Conservation (phyloP, 2,888 invertebrate species). For the Mantis religiosa region DNA sequence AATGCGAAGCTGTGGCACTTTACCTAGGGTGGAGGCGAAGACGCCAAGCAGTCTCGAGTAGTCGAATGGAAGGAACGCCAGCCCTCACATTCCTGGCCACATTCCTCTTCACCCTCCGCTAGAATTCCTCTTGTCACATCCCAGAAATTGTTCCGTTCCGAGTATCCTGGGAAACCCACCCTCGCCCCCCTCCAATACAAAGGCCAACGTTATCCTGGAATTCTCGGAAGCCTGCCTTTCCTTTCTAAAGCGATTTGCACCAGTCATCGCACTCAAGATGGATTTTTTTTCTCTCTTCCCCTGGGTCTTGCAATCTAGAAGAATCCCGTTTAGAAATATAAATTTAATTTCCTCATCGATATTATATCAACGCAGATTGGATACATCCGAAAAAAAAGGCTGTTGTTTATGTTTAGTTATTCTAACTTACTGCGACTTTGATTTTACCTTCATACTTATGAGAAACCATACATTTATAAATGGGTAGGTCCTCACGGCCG, state of each 20-base stretch:
- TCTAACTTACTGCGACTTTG: no score
- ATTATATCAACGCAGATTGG: not conserved
- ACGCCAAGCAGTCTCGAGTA: slow-evolving; percentile 12
- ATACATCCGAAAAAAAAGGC: no score
- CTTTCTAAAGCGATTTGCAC: not conserved
- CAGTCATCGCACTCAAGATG: not conserved
- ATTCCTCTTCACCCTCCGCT: slow-evolving; percentile 4
- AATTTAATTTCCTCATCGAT: not conserved
- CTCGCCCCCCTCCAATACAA: not conserved
- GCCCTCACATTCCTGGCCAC: slow-evolving; percentile 6
- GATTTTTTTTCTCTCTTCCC: not conserved
- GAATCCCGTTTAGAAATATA: not conserved
- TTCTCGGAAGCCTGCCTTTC: not conserved
- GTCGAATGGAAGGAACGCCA: not conserved
- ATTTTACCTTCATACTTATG: no score
- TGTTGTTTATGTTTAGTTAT: no score
- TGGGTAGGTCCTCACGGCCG: no score
- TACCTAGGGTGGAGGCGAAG: not conserved
- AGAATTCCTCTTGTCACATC: slow-evolving; percentile 28
- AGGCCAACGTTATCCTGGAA: not conserved
- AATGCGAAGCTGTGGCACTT: not conserved
- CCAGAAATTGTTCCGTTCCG: slow-evolving; percentile 9
- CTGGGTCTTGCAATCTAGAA: not conserved
- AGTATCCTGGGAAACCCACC: slow-evolving; percentile 9
- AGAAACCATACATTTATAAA: no score